Conservation (phyloP, 2,113 vertebrate species). For the Oreochromis spilurus region DNA sequence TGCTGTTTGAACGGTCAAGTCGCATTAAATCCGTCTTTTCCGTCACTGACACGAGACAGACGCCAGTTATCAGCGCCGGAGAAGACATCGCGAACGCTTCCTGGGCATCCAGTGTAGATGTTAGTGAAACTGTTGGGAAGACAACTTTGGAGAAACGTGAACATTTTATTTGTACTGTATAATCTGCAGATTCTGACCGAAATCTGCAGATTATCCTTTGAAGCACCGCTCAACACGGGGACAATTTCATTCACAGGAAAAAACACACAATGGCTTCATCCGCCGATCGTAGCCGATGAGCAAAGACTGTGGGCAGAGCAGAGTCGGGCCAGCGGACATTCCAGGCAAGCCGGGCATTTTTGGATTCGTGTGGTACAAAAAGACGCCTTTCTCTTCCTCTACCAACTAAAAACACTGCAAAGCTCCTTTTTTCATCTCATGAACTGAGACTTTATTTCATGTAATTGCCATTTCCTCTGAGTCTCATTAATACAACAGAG, state of each 20-base stretch:
- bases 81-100: no score
- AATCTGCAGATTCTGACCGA: no score
- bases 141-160: no score
- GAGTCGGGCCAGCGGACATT: slow-evolving; percentile 30
- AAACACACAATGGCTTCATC: slow-evolving; percentile 20
- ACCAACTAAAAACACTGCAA: neutral
- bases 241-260: slow-evolving; percentile 34
- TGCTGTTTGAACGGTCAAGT: no score
- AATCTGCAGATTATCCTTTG: no score
- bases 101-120: no score
- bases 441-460: neutral
- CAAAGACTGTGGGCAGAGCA: slow-evolving; percentile 16
- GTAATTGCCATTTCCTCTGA: slow-evolving; percentile 41
- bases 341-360: slow-evolving; percentile 42
- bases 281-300: neutral
- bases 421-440: neutral
- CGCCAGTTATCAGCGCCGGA: no score
- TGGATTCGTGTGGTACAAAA: slow-evolving; percentile 3
- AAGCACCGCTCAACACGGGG: neutral
- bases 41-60: no score
- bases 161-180: no score
- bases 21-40: no score
- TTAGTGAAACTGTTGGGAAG: no score
- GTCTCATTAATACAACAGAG: slow-evolving; percentile 62
- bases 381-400: neutral